A percentile compares a stretch with the other conserved stretches of the same genome.
phyloP scores from a whole-genome alignment of 1,140 invertebrate genomes.

The Parasteatoda tepidariorum region DNA sequence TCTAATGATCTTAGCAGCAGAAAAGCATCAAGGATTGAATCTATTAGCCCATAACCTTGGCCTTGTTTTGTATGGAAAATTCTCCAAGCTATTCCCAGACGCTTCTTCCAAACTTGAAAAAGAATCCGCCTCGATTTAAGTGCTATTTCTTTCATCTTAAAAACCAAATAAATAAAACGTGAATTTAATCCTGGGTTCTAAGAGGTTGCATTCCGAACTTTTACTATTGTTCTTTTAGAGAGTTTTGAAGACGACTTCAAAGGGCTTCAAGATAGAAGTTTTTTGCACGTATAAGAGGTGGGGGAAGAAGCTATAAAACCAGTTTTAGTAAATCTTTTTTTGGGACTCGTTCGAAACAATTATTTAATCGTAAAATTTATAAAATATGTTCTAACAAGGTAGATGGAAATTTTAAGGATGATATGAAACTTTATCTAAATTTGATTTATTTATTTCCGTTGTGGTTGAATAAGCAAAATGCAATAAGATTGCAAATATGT shows the following conservation, averaged over 20 bases:
- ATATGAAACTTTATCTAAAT: no score
- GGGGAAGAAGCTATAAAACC: neutral
- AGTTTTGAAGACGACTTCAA: no score
- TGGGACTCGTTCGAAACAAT: no score
- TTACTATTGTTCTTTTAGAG: neutral
- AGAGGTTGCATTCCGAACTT: neutral
- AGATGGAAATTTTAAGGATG: no score
- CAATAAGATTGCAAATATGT: no score
- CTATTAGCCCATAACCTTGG: neutral
- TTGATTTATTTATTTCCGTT: no score
- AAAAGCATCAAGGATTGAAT: neutral
- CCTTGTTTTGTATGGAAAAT: neutral
- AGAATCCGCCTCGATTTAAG: neutral
- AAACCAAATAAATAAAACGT: neutral
- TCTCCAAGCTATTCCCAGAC: neutral
- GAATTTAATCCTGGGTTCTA: neutral
- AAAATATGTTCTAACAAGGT: no score
- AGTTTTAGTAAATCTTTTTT: neutral
- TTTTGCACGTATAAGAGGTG: no score
- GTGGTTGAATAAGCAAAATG: no score
- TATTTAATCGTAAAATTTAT: no score
- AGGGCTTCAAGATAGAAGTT: no score
- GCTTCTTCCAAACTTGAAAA: neutral
- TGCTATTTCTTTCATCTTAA: neutral
- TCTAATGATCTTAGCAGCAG: no score